phyloP scores from a whole-genome alignment of 2,113 vertebrate genomes.

The Dicaeum eximium region DNA sequence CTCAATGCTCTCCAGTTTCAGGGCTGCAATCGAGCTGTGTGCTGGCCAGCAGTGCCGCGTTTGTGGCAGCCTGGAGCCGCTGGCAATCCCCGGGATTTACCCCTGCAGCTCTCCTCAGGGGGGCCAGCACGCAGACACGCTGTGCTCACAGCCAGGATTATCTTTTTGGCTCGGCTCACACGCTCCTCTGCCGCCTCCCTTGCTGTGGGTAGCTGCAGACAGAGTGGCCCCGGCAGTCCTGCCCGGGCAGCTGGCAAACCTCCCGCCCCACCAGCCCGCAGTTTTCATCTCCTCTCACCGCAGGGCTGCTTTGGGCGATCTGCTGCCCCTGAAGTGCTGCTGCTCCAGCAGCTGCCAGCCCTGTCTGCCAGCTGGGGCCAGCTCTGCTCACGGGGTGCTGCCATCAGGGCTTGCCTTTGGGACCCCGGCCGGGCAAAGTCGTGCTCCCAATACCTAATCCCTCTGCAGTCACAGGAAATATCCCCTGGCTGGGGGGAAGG shows the following conservation, averaged over 20 bases:
- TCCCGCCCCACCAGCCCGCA: not conserved
- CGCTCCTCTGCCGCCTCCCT: not conserved
- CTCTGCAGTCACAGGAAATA: not conserved
- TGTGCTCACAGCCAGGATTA: not conserved
- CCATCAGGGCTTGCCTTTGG: not conserved
- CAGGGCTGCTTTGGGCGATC: not conserved
- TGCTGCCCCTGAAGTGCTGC: not conserved
- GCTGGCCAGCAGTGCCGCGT: not conserved
- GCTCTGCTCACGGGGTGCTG: rapidly evolving
- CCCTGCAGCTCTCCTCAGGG: not conserved
- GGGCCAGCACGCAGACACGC: not conserved
- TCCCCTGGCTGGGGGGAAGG: not conserved
- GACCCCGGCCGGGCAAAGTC: not conserved
- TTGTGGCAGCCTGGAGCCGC: not conserved
- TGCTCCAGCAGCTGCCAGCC: not conserved
- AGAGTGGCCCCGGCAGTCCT: not conserved
- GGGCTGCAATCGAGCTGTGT: not conserved
- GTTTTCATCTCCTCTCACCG: not conserved
- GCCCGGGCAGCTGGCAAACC: not conserved
- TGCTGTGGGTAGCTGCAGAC: not conserved
- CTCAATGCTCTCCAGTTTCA: not conserved
- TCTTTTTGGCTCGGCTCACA: not conserved
- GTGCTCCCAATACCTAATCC: not conserved
- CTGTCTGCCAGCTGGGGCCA: not conserved
- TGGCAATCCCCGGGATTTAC: not conserved